Base-by-base conservation (phyloP, 2,888 invertebrate genomes). In the Drosophila basisetae region DNA sequence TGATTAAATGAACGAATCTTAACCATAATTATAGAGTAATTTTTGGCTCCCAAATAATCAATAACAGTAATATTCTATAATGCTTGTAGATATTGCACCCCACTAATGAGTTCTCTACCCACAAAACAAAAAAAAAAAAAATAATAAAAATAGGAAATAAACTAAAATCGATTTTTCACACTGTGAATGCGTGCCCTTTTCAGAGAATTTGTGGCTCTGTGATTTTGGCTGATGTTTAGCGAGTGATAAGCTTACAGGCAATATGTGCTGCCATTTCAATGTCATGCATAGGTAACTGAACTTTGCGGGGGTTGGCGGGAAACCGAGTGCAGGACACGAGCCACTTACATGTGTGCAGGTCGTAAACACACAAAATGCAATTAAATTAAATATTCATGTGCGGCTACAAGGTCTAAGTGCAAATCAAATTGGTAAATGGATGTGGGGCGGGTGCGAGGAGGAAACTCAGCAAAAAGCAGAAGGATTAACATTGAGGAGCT, bases 261-360 rank as follows among this genome's bases (percentile, higher is more conserved):
- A 55, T 50, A 72, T 60, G 60, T 61, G 18, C 60, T 68, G 76
- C 30, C 85, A 68, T 68, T 85, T 90, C 90, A 85, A 89, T 87
- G 89, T 69, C 84, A 76, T 64, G 43, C 41, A 16, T 66, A 75
- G 84, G 90, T 88, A 83, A 85, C 55, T 85, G 89, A 85, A 85
- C 89, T 59, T 56, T 76, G 6, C 30, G 25, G n/a, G 65, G 35
- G 11, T 43, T 18, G 7, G 28, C 4, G 9, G 10, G n/a, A 16
- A 9, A 22, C 50, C 37, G 13, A 52, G 52, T 50, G 41, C 25
- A 30, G 31, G n/a, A 31, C 18, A 28, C 53, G 41, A 50, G 47
- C 50, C 63, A 55, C 60, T 47, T 61, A 68, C 77, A 76, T 84
- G 85, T 73, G 81, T 77, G 75, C 61, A 62, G 71, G 73, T 75